These are phyloP conservation scores for Plagodis dolabraria DNA, from an alignment of 2,888 invertebrate genomes.

Conservation along the genomic window DNA sequence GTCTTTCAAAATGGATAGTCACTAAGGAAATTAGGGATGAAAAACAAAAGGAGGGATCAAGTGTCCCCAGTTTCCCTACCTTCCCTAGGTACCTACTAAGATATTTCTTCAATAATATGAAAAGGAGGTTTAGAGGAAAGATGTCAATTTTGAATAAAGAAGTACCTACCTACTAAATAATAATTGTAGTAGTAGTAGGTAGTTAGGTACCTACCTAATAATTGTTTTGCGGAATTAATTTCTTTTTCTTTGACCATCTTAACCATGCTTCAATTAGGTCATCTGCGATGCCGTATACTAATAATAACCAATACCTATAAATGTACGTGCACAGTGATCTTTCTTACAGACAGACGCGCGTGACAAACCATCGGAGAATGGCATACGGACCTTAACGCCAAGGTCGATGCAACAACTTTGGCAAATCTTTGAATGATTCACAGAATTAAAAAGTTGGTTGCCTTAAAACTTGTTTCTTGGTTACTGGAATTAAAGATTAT, in stretches of 20 bases:
- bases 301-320: slow-evolving; percentile 5
- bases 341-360: slow-evolving; percentile 41
- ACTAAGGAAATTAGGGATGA: too few species aligned
- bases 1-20: too few species aligned
- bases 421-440: slow-evolving; percentile 36
- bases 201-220: too few species aligned
- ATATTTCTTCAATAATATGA: too few species aligned
- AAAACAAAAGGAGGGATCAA: too few species aligned
- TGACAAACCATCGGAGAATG: slow-evolving; percentile 70
- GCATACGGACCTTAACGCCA: slow-evolving; percentile 67
- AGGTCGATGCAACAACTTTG: slow-evolving; percentile 60
- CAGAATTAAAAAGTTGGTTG: slow-evolving; percentile 19
- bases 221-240: background rate
- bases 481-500: slow-evolving; percentile 15
- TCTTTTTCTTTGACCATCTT: background rate
- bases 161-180: too few species aligned
- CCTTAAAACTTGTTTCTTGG: slow-evolving; percentile 29
- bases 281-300: slow-evolving; percentile 4
- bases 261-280: background rate
- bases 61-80: too few species aligned
- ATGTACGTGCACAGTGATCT: slow-evolving; percentile 23
- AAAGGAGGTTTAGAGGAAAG: too few species aligned
- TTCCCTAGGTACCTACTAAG: too few species aligned
- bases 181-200: too few species aligned
- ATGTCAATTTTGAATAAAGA: too few species aligned